Percentiles rank a stretch among this genome's conserved stretches.
Conservation (phyloP, 2,888 invertebrate genomes). For the Meta bourneti region DNA sequence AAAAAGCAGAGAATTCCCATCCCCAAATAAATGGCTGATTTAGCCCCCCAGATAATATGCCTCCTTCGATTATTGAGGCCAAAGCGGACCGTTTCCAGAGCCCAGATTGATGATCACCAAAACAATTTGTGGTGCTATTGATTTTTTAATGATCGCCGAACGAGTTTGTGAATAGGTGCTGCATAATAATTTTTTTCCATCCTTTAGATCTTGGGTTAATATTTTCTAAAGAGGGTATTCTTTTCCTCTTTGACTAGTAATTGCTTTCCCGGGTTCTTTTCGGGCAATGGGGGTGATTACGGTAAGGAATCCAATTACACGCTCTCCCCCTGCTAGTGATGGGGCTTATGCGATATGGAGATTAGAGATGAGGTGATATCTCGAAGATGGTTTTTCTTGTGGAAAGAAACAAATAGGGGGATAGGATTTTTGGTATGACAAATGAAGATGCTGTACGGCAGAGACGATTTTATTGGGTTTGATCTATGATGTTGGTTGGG, state of each 20-base stretch:
- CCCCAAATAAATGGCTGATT: constrained; percentile 42
- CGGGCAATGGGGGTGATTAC: not conserved
- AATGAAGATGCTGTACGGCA: not conserved
- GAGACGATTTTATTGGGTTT: not conserved
- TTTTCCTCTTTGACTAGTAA: not conserved
- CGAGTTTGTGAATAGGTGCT: not conserved
- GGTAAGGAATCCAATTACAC: constrained; percentile 7
- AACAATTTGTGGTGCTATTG: constrained; percentile 59
- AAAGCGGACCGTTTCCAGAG: not conserved
- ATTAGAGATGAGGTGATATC: not conserved
- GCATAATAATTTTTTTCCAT: not conserved
- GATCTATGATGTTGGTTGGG: not conserved
- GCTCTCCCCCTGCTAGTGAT: too few species aligned
- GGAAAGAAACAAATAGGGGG: too few species aligned
- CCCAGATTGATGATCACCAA: constrained; percentile 33
- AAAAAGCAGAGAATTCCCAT: constrained; percentile 14
- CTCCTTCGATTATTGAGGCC: constrained; percentile 30
- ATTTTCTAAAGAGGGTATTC: not conserved
- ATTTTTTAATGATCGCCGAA: constrained; percentile 46
- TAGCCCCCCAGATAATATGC: constrained; percentile 41
- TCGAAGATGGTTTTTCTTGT: too few species aligned
- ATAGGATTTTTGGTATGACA: too few species aligned
- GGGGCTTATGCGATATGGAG: too few species aligned
- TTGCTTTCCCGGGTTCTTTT: constrained; percentile 9
- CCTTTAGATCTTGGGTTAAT: constrained; percentile 9